These are phyloP conservation scores for Gisinianus flammeolus DNA, from an alignment of 2,888 invertebrate genomes.

Conservation along the genomic window DNA sequence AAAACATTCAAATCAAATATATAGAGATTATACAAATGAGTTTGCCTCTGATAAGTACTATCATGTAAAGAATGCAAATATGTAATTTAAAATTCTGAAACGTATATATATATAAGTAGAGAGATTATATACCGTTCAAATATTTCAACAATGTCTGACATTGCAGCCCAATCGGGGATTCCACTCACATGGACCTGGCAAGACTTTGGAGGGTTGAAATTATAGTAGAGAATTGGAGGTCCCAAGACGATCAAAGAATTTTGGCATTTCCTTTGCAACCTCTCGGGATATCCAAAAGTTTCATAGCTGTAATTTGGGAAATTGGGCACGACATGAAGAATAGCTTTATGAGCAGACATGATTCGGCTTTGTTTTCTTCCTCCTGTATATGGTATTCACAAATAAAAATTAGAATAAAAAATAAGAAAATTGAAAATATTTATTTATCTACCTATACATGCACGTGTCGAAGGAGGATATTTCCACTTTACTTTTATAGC, in stretches of 20 bases:
- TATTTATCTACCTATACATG: no score
- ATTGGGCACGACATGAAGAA: slow-evolving; percentile 51
- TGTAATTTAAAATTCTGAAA: no score
- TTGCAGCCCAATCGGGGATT: slow-evolving; percentile 53
- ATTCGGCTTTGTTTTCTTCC: no score
- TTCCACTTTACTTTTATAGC: no score
- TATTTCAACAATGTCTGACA: slow-evolving; percentile 52
- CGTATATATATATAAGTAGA: no score
- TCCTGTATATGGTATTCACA: no score
- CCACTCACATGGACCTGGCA: slow-evolving; percentile 53
- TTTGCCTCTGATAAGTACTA: no score
- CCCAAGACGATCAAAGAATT: slow-evolving; percentile 51
- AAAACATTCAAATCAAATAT: not conserved
- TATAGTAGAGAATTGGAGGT: slow-evolving; percentile 56
- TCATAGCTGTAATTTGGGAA: slow-evolving; percentile 53
- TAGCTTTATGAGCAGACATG: slow-evolving; percentile 42
- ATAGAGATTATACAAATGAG: no score
- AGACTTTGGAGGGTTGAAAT: slow-evolving; percentile 47
- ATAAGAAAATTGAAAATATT: no score
- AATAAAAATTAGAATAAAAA: no score
- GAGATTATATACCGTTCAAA: slow-evolving; percentile 39
- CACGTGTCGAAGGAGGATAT: no score
- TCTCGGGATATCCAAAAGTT: slow-evolving; percentile 54
- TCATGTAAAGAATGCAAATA: no score
- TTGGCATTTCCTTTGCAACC: slow-evolving; percentile 41